Evolutionary conservation across 1,140 invertebrate genomes (phyloP).

Genomic region (Armadillidium nasatum): DNA sequence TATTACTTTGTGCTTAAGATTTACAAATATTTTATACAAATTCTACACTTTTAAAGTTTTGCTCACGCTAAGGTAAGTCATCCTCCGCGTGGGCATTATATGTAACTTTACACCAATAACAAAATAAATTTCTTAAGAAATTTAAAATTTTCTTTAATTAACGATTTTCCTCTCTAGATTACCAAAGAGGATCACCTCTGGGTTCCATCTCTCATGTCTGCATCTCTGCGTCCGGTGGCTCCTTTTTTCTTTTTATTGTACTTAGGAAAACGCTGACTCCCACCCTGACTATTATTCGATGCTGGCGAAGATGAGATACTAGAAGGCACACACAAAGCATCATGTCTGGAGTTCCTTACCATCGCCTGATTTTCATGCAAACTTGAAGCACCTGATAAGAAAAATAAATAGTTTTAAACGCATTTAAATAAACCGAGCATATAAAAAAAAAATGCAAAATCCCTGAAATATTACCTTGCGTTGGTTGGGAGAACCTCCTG

Average conservation of each 20-base stretch:
- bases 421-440: not conserved
- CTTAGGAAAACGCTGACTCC: not conserved
- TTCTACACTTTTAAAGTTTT: not conserved
- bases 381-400: not conserved
- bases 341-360: not conserved
- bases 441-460: not conserved
- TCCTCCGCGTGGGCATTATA: not conserved
- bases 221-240: not conserved
- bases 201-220: not conserved
- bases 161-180: not conserved
- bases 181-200: not conserved
- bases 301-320: not conserved
- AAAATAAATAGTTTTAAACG: too few relatives aligned
- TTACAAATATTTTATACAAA: not conserved
- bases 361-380: not conserved
- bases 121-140: not conserved
- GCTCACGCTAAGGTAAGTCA: not conserved
- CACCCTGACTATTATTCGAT: not conserved
- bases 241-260: not conserved
- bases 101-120: not conserved
- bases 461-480: not conserved
- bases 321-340: not conserved
- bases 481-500: not conserved
- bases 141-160: not conserved
- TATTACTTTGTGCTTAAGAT: too few relatives aligned